Evolutionary conservation across 2,888 invertebrate species (phyloP).

Genomic region (Volucella inanis): DNA sequence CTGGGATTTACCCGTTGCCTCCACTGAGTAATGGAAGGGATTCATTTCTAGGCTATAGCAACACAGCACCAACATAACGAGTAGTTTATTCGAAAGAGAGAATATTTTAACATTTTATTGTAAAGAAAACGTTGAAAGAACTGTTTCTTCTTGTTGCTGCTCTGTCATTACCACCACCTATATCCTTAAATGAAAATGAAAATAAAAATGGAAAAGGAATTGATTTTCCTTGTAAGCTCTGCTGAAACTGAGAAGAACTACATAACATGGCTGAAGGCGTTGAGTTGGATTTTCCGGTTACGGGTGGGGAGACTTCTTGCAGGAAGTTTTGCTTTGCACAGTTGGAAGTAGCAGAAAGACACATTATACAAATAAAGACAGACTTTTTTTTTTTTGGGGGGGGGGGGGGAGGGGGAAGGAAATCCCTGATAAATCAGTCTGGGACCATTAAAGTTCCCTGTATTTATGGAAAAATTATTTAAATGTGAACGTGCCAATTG

Average conservation of each 20-base stretch:
- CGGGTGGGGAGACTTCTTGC: constrained; percentile 48
- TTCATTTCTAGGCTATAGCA: constrained; percentile 27
- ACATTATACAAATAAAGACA: not conserved
- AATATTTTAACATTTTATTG: constrained; percentile 66
- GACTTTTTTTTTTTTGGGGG: not conserved
- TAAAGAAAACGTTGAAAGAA: constrained; percentile 33
- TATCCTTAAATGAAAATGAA: constrained; percentile 39
- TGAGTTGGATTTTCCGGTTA: constrained; percentile 29
- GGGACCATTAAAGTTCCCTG: constrained; percentile 21
- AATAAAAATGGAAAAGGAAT: constrained; percentile 51
- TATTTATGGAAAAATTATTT: constrained; percentile 63
- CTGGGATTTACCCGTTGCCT: constrained; percentile 55
- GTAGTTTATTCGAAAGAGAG: constrained; percentile 14
- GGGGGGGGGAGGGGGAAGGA: no score
- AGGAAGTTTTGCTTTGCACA: not conserved
- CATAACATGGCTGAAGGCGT: constrained; percentile 38
- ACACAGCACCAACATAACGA: constrained; percentile 19
- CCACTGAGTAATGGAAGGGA: constrained; percentile 28
- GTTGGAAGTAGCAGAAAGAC: not conserved
- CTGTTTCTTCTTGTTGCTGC: constrained; percentile 11
- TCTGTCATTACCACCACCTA: constrained; percentile 28
- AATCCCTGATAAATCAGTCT: constrained; percentile 42
- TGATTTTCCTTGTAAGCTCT: constrained; percentile 59
- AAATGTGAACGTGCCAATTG: constrained; percentile 11
- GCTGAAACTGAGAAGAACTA: constrained; percentile 11